phyloP scores from a whole-genome alignment of 2,888 invertebrate genomes.

The Apocheima hispidaria region DNA sequence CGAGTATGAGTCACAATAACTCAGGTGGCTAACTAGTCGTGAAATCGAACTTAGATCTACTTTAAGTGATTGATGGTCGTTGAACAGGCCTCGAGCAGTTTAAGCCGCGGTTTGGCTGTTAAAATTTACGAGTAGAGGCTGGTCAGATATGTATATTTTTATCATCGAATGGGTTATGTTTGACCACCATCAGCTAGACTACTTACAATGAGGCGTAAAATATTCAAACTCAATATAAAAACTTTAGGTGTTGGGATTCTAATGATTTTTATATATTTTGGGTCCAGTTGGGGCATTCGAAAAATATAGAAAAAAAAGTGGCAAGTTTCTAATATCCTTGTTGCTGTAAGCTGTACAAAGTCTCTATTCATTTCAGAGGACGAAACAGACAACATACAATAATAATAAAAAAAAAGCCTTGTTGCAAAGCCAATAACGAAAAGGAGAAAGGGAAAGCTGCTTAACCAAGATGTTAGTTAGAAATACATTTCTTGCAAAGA shows the following conservation, averaged over 20 bases:
- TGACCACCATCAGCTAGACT: not conserved
- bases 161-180: conserved; percentile 5
- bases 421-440: too few relatives aligned
- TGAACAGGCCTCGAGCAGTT: conserved; percentile 11
- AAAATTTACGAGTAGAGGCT: conserved; percentile 20
- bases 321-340: too few relatives aligned
- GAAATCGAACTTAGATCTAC: conserved; percentile 30
- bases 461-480: too few relatives aligned
- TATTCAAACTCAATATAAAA: not conserved
- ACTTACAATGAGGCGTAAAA: not conserved
- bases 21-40: conserved; percentile 22
- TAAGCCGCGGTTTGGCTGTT: conserved; percentile 9
- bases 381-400: too few relatives aligned
- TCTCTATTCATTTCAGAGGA: too few relatives aligned
- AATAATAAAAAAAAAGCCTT: too few relatives aligned
- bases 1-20: conserved; percentile 21
- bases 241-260: too few relatives aligned
- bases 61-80: conserved; percentile 23
- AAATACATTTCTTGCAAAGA: not conserved
- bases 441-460: too few relatives aligned
- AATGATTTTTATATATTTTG: too few relatives aligned
- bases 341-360: too few relatives aligned
- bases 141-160: conserved; percentile 12
- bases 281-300: not conserved
- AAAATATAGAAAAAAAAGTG: too few relatives aligned